Conservation (phyloP, 1,140 invertebrate species). For the Muscidifurax raptorellus region DNA sequence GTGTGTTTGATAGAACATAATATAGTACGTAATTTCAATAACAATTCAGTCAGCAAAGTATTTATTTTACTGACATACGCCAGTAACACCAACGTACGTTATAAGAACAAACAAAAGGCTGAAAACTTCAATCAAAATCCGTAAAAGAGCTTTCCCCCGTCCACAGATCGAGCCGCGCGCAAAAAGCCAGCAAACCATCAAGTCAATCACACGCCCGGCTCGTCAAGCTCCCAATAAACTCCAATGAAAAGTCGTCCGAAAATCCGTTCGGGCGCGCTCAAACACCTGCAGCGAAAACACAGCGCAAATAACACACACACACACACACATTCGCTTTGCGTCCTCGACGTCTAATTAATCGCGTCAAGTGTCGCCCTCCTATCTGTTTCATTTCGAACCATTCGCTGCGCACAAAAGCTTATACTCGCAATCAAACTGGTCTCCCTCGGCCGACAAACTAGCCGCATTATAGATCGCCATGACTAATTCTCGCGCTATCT, state of each 20-base stretch:
- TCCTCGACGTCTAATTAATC: constrained; percentile 17
- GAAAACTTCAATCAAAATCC: too few relatives aligned
- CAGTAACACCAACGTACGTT: too few relatives aligned
- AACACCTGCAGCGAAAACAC: constrained; percentile 5
- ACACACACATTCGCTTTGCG: background rate
- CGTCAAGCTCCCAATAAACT: background rate
- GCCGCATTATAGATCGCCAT: background rate
- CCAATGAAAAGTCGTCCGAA: background rate
- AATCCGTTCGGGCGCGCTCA: background rate
- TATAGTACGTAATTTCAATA: too few relatives aligned
- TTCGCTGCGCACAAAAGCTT: background rate
- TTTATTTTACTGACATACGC: too few relatives aligned
- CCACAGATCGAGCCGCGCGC: too few relatives aligned
- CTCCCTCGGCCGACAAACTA: background rate
- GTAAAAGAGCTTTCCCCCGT: too few relatives aligned
- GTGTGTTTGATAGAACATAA: too few relatives aligned
- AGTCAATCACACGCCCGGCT: background rate
- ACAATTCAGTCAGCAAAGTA: too few relatives aligned
- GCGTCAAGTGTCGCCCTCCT: constrained; percentile 9
- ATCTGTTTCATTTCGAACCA: background rate
- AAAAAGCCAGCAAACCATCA: background rate
- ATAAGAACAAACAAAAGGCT: too few relatives aligned
- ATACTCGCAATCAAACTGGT: background rate
- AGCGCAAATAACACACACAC: background rate
- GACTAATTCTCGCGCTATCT: constrained; percentile 4